phyloP scores from a whole-genome alignment of 35 echinoderm and acorn worm genomes.

The Ophioderma brevispina region DNA sequence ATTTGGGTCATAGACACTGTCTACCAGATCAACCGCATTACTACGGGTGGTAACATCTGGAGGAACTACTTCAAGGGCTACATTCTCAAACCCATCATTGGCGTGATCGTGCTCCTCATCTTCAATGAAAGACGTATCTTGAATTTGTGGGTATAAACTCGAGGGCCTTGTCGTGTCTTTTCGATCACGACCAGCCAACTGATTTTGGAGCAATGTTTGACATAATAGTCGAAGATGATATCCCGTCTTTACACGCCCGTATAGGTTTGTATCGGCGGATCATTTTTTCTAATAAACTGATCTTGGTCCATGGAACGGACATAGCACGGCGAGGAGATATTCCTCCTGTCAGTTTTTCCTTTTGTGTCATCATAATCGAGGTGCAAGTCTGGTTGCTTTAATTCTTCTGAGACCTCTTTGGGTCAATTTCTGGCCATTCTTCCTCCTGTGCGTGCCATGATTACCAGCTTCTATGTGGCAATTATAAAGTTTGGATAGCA shows the following conservation, averaged over 20 bases:
- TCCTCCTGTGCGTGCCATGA: neutral
- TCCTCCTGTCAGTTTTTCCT: neutral
- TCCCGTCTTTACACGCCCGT: neutral
- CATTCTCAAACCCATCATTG: neutral
- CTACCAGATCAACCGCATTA: too few relatives aligned
- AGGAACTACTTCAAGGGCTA: neutral
- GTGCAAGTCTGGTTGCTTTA: neutral
- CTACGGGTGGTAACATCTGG: too few relatives aligned
- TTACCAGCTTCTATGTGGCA: neutral
- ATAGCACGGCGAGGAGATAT: neutral
- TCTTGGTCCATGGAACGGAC: neutral
- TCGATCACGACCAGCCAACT: neutral
- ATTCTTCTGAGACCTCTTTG: neutral
- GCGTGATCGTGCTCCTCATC: neutral
- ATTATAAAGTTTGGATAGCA: conserved; percentile 56
- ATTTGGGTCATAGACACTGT: too few relatives aligned
- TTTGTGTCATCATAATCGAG: neutral
- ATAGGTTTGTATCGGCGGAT: neutral
- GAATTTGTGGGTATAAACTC: neutral
- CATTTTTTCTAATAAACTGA: neutral
- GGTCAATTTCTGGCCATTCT: too few relatives aligned
- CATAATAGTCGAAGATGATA: neutral
- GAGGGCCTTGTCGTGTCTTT: neutral
- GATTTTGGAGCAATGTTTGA: neutral
- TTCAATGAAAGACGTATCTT: neutral